These are phyloP conservation scores for Carollia perspicillata DNA, from an alignment of 2,113 vertebrate species.

Conservation along the genomic window DNA sequence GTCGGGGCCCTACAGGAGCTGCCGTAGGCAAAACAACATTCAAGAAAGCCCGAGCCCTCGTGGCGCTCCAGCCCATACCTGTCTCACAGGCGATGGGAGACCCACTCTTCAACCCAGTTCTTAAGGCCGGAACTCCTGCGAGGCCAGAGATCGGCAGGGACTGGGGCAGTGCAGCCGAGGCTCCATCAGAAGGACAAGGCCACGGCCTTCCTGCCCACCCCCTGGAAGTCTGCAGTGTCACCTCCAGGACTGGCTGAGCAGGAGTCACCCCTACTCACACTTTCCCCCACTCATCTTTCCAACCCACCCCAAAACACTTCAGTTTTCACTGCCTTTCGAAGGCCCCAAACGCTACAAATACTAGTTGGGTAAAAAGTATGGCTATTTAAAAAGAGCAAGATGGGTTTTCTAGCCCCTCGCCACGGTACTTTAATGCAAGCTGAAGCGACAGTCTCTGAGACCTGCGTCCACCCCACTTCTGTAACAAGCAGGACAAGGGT, in stretches of 20 bases:
- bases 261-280: background rate
- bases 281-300: background rate
- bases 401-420: background rate
- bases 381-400: background rate
- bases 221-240: background rate
- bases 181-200: background rate
- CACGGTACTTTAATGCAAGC: rapidly evolving
- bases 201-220: no score
- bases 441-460: background rate
- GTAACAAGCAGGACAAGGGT: background rate
- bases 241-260: background rate
- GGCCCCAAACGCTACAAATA: background rate
- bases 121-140: rapidly evolving
- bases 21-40: rapidly evolving
- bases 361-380: background rate
- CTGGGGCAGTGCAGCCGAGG: no score
- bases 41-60: background rate
- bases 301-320: background rate
- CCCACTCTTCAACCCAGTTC: background rate
- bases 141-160: background rate
- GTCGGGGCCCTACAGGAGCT: no score
- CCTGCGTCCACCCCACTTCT: background rate
- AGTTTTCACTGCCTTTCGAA: background rate
- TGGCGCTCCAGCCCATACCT: rapidly evolving
- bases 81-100: rapidly evolving